Conservation (phyloP, 2,888 invertebrate species). For the Neoitamus cyanurus region DNA sequence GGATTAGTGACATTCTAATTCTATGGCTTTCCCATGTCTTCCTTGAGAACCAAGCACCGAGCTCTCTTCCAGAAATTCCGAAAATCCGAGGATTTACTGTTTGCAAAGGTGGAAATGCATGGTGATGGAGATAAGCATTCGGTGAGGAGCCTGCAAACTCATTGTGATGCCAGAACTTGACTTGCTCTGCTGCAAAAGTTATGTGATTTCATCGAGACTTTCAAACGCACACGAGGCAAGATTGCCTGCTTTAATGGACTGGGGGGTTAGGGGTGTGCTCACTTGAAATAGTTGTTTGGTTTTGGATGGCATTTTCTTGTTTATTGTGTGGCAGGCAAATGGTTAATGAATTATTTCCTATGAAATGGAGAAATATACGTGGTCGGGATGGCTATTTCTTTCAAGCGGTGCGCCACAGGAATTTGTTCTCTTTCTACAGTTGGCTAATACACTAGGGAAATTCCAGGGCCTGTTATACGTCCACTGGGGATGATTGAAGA, state of each 20-base stretch:
- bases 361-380: neutral
- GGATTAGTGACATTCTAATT: neutral
- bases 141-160: neutral
- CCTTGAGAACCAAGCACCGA: neutral
- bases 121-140: neutral
- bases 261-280: neutral
- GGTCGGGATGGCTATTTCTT: neutral
- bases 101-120: neutral
- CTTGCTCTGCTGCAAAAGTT: neutral
- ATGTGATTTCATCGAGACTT: neutral
- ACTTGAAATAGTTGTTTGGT: neutral
- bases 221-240: neutral
- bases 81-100: neutral
- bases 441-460: too few relatives aligned
- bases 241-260: neutral
- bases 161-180: neutral
- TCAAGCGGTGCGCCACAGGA: neutral
- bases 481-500: too few relatives aligned
- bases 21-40: neutral
- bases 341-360: neutral
- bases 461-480: too few relatives aligned
- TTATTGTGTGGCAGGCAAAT: neutral
- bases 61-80: neutral
- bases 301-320: neutral
- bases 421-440: too few relatives aligned